These are phyloP conservation scores for Microcebus jonahi DNA, from an alignment of 2,113 vertebrate species.

Conservation along the genomic window DNA sequence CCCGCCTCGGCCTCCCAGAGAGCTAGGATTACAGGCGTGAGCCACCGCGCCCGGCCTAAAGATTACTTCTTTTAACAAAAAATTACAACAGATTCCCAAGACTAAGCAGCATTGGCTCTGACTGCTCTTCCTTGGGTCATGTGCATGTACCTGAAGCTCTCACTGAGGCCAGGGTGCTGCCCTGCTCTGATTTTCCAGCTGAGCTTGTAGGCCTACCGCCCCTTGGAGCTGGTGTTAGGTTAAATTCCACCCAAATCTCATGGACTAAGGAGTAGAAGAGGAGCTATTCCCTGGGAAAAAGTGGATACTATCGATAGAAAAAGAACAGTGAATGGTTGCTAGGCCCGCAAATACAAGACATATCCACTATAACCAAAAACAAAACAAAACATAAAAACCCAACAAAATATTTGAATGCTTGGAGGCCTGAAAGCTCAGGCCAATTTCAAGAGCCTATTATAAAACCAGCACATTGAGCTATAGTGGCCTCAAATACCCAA, in stretches of 20 bases:
- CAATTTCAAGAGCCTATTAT: background rate
- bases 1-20: no score
- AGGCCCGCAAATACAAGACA: background rate
- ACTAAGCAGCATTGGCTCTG: background rate
- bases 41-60: no score
- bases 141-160: background rate
- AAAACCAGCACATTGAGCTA: background rate
- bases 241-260: background rate
- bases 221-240: background rate
- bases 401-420: background rate
- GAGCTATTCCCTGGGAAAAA: background rate
- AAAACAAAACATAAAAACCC: background rate
- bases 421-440: background rate
- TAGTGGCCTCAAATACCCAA: background rate
- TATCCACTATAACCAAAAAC: background rate
- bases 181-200: background rate
- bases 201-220: background rate
- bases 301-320: background rate
- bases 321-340: background rate
- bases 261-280: background rate
- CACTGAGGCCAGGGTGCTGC: background rate
- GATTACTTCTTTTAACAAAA: background rate
- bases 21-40: no score
- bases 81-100: background rate
- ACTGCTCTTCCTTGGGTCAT: background rate